Evolutionary conservation across 2,888 invertebrate species (phyloP), one percentile per base, ranked within the genome.

Genomic region (Polydrusus tereticollis): DNA sequence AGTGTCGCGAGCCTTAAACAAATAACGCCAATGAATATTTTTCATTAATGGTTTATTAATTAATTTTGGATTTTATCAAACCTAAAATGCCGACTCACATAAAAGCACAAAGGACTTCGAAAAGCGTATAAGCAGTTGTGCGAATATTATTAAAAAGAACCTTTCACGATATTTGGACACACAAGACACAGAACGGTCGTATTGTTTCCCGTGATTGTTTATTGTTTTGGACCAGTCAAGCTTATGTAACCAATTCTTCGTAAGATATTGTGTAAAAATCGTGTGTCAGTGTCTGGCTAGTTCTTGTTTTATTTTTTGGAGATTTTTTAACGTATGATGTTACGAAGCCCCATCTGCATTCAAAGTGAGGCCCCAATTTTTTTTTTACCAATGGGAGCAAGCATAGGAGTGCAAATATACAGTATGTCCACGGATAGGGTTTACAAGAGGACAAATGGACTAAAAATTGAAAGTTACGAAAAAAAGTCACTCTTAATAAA

Each of bases 141-240:
- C 68, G 59, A 60, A 67, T 72, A 72, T 68, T 68, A 72, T 64
- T 64, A 68, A n/a, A n/a, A 72, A 72, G 63, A 58, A 59, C 67
- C 72, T 68, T 68, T 72, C 68, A 72, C 50, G 68, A 68, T 58
- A 63, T 72, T 72, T 68, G 72, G 72, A 72, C 72, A 68, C 58
- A 72, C 72, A 55, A 72, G 50, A 63, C 41, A 60, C 58, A 68
- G 64, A 72, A 59, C 38, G 65, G 60, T 8, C 69, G 45, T 36
- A 69, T 73, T 69, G 65, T 73, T 69, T 73, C 45, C 60, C 21
- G 41, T 23, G 64, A 69, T 69, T 73, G 69, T 73, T 73, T 73
- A 73, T 73, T 73, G 73, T 73, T 69, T 73, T 69, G 73, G 45
- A 69, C 60, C 69, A 59, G 64, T 69, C 72, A 45, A 58, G 65